phyloP scores from a whole-genome alignment of 2,113 vertebrate species.

The Atrichornis clamosus region DNA sequence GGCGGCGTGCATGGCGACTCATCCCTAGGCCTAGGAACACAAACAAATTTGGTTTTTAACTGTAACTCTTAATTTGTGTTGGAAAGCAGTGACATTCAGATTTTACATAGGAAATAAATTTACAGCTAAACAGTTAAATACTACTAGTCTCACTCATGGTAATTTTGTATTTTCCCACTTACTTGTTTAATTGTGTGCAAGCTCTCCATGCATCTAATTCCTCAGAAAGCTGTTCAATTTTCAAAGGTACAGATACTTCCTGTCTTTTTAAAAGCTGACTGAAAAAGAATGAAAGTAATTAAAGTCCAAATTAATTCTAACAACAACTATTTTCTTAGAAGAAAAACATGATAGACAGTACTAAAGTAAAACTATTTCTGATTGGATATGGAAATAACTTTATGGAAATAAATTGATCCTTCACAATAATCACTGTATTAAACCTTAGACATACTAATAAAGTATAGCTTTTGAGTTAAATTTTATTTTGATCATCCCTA shows the following conservation, averaged over 20 bases:
- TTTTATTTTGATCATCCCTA: neutral
- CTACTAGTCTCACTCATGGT: neutral
- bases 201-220: conserved; percentile 92
- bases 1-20: conserved; percentile 70
- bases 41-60: neutral
- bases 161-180: conserved; percentile 43
- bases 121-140: neutral
- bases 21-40: conserved; percentile 48
- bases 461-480: neutral
- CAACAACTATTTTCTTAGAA: neutral
- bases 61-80: neutral
- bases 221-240: conserved; percentile 87
- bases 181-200: conserved; percentile 79
- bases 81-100: neutral
- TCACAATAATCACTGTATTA: neutral
- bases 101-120: neutral
- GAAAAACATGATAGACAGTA: neutral
- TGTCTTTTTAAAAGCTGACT: conserved; percentile 94
- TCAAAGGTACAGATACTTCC: conserved; percentile 88
- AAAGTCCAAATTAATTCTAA: neutral
- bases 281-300: conserved; percentile 42
- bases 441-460: neutral
- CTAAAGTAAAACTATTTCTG: neutral
- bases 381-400: neutral
- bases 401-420: neutral